Evolutionary conservation across 2,888 invertebrate species (phyloP), one percentile per base, ranked within the genome.

Genomic region (Pristionchus maxplancki): DNA sequence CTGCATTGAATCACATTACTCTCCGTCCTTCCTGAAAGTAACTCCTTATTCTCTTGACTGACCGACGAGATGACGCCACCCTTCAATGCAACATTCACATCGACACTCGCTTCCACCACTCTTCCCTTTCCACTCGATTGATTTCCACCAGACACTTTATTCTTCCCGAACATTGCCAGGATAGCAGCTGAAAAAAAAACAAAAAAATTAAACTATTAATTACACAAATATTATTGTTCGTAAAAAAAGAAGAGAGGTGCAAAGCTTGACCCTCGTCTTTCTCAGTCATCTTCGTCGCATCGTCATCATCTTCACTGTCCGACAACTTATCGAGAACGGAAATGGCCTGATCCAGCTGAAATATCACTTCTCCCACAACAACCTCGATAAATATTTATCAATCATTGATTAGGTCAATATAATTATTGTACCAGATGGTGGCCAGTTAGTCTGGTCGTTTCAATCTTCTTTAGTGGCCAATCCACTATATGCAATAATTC

Each of bases 401-500:
- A 34, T 34, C 37, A 40, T 74, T 74, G 34, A 20, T 34, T n/a
- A 20, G 40, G 20, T 40, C 20, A 24, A 40, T 40, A 40, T 74
- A 74, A 24, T 34, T 40, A 74, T 15, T 6, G 40, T 24, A 86
- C 86, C 48, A 44, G 28, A 6, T 17, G 48, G 24, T 67, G 34
- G 4, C 86, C 86, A 9, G 67, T 71, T 34, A 34, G 9, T 48
- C 50, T 86, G n/a, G 71, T 37, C 8, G n/a, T 37, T 44, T 87
- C 40, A 20, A 67, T 64, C 37, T 88, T 87, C 88, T 89, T 90
- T 1, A 17, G 9, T 15, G 90, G 90, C 91, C 91, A 91, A 9
- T 89, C 67, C 9, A 90, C 89, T 53, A 74, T 86, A 37, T 91
- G 87, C 6, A 91, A 83, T 13, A 89, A 37, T 81, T 92, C 92